Evolutionary conservation across 2,113 vertebrate species (phyloP).

Genomic region (Tiliqua scincoides): DNA sequence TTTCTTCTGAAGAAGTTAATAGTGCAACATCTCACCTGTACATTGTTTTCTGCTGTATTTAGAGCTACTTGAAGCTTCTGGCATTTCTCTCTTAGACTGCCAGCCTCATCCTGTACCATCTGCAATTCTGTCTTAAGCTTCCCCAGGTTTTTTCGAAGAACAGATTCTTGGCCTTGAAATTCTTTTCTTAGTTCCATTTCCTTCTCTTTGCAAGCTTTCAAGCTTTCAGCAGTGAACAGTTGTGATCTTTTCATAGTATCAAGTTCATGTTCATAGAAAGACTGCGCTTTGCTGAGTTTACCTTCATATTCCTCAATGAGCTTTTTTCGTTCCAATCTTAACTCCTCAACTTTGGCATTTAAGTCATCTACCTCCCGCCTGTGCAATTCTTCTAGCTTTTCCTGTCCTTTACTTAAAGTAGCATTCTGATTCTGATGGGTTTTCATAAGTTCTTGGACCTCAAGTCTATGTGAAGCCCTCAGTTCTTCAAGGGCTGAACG

Average conservation of each 20-base stretch:
- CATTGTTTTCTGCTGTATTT: slow-evolving; percentile 80
- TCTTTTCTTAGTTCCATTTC: slow-evolving; percentile 93
- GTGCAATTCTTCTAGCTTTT: slow-evolving; percentile 88
- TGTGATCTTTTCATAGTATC: slow-evolving; percentile 97
- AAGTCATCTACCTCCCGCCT: slow-evolving; percentile 88
- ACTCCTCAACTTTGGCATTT: slow-evolving; percentile 86
- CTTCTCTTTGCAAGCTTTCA: slow-evolving; percentile 94
- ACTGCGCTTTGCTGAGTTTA: slow-evolving; percentile 95
- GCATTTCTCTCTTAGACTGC: slow-evolving; percentile 89
- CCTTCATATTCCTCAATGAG: slow-evolving; percentile 95
- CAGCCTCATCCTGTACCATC: slow-evolving; percentile 91
- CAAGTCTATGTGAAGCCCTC: slow-evolving; percentile 85
- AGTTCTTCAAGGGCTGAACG: slow-evolving; percentile 88
- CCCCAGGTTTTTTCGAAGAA: slow-evolving; percentile 89
- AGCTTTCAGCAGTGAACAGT: slow-evolving; percentile 93
- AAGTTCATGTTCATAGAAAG: slow-evolving; percentile 94
- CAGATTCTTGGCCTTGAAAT: slow-evolving; percentile 93
- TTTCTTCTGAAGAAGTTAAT: not conserved
- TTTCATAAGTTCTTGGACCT: slow-evolving; percentile 92
- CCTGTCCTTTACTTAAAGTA: slow-evolving; percentile 89
- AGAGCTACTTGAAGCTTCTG: slow-evolving; percentile 90
- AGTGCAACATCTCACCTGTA: slow-evolving; percentile 82
- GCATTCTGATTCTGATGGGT: slow-evolving; percentile 91
- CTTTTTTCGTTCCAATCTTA: slow-evolving; percentile 90
- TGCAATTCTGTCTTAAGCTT: slow-evolving; percentile 87